Percentiles rank a stretch among this genome's conserved stretches.
Conservation (phyloP, 2,797 vertebrate species). For the Pseudochirops corinnae region DNA sequence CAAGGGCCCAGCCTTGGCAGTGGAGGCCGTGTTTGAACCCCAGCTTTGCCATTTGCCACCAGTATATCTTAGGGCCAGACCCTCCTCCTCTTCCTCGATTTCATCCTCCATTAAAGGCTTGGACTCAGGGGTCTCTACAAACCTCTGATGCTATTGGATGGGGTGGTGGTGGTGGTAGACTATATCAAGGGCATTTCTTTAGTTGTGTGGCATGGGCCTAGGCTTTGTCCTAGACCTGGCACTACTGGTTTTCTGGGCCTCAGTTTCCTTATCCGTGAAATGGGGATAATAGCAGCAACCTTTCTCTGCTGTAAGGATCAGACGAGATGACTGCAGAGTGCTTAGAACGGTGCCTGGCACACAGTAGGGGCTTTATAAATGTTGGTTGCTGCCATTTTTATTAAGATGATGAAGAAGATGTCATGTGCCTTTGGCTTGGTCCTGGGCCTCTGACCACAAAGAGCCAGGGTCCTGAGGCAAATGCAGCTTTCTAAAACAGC, state of each 20-base stretch:
- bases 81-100: constrained; percentile 25
- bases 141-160: not conserved
- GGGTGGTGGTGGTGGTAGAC: not conserved
- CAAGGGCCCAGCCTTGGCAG: not conserved
- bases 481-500: too few species aligned
- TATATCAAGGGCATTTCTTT: not conserved
- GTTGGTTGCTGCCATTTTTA: too few species aligned
- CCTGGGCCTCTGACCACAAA: not conserved
- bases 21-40: not conserved
- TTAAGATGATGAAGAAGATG: too few species aligned
- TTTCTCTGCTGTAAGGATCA: not conserved
- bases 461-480: not conserved
- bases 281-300: not conserved
- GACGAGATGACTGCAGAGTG: not conserved
- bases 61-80: not conserved
- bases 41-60: not conserved
- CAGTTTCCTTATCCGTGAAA: not conserved
- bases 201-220: not conserved
- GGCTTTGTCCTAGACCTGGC: not conserved
- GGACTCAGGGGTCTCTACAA: not conserved
- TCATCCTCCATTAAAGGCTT: not conserved
- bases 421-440: too few species aligned
- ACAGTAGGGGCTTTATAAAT: too few species aligned
- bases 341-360: too few species aligned
- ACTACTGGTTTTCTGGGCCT: not conserved